A percentile compares a stretch with the other conserved stretches of the same genome.
These are phyloP conservation scores for Lydus trimaculatus DNA, from an alignment of 2,888 invertebrate genomes.

Conservation along the genomic window DNA sequence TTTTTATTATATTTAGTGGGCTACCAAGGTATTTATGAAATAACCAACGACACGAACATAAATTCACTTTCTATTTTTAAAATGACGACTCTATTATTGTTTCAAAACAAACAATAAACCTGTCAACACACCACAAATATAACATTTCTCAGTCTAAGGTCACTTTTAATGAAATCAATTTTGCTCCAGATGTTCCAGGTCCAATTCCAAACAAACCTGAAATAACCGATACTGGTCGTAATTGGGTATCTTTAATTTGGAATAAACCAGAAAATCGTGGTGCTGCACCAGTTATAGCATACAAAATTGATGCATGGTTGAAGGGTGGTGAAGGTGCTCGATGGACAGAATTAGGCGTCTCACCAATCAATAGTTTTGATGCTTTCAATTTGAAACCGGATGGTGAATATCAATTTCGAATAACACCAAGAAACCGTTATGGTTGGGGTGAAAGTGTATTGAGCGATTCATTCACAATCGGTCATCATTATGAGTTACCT, in stretches of 20 bases:
- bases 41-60: not conserved
- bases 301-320: slow-evolving; percentile 83
- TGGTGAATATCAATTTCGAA: slow-evolving; percentile 84
- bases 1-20: slow-evolving; percentile 62
- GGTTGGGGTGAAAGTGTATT: slow-evolving; percentile 87
- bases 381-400: slow-evolving; percentile 83
- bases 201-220: slow-evolving; percentile 78
- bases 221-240: slow-evolving; percentile 82
- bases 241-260: slow-evolving; percentile 87
- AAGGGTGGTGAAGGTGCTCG: slow-evolving; percentile 80
- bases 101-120: not conserved
- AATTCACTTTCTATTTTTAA: not conserved
- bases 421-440: slow-evolving; percentile 87
- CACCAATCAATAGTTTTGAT: slow-evolving; percentile 81
- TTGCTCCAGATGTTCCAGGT: slow-evolving; percentile 78
- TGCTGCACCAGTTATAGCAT: slow-evolving; percentile 80
- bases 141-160: too few species aligned
- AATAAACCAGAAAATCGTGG: slow-evolving; percentile 74
- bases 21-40: slow-evolving; percentile 60
- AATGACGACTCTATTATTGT: not conserved
- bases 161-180: slow-evolving; percentile 16
- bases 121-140: too few species aligned
- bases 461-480: slow-evolving; percentile 70
- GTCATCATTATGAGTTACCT: slow-evolving; percentile 73
- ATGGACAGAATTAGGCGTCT: slow-evolving; percentile 83